These are phyloP conservation scores for Alaudala cheleensis DNA, from an alignment of 2,113 vertebrate genomes.

Conservation along the genomic window DNA sequence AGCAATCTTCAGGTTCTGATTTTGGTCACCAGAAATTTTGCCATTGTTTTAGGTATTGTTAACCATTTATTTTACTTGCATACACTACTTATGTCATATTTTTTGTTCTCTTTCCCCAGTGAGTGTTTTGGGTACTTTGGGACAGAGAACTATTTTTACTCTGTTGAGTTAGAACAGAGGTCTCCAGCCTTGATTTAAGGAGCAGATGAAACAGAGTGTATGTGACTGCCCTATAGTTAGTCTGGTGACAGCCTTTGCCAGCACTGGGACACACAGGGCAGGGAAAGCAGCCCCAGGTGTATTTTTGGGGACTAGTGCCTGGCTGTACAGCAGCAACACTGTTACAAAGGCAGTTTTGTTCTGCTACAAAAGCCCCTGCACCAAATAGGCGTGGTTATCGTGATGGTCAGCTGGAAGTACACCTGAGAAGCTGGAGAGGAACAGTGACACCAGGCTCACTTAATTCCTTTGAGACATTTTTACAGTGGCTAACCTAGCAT, in stretches of 20 bases:
- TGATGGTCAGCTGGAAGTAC: neutral
- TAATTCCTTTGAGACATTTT: neutral
- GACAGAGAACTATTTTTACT: neutral
- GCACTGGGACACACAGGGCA: neutral
- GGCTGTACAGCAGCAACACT: neutral
- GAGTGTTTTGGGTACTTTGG: neutral
- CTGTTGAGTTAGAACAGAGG: neutral
- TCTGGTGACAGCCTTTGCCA: neutral
- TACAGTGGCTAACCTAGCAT: neutral
- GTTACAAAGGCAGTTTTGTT: neutral
- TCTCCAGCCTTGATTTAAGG: neutral
- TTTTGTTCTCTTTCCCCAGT: neutral
- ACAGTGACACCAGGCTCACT: neutral
- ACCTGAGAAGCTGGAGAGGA: neutral
- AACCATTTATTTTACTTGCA: rapidly evolving
- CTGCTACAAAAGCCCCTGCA: neutral
- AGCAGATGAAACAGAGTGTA: neutral
- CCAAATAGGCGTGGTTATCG: rapidly evolving
- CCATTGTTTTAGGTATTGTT: neutral
- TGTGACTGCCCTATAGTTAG: neutral
- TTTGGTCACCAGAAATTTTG: neutral
- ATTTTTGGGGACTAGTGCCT: neutral
- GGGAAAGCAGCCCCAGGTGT: neutral
- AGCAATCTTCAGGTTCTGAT: neutral
- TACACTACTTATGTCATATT: rapidly evolving